phyloP scores from a whole-genome alignment of 2,888 invertebrate species.

The Eurytoma californica region DNA sequence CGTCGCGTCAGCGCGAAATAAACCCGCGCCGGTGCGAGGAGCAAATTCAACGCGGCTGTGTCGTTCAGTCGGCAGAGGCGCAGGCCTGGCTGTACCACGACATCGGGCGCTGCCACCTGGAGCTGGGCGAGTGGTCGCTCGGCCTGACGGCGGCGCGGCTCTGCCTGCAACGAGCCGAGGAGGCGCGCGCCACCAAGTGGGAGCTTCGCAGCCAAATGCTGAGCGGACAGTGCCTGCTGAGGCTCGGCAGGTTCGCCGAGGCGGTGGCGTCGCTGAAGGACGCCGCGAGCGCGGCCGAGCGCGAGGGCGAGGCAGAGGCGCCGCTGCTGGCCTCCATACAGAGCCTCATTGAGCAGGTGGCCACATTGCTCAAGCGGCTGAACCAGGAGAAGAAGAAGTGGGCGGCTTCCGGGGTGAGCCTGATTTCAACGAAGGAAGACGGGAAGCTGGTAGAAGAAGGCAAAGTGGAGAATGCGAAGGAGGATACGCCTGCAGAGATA shows the following conservation, averaged over 20 bases:
- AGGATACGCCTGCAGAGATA: too few species aligned
- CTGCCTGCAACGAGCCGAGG: conserved; percentile 61
- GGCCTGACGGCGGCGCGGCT: conserved; percentile 59
- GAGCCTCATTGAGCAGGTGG: conserved; percentile 62
- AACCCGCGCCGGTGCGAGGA: too few species aligned
- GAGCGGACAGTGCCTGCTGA: conserved; percentile 64
- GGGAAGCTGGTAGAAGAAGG: neutral
- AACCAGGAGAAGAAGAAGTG: conserved; percentile 10
- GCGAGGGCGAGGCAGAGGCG: conserved; percentile 57
- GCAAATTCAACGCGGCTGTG: too few species aligned
- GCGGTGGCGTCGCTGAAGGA: conserved; percentile 60
- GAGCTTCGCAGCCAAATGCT: conserved; percentile 64
- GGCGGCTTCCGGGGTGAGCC: neutral
- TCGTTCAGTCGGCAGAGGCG: conserved; percentile 56
- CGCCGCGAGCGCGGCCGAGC: conserved; percentile 58
- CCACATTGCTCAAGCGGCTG: conserved; percentile 44
- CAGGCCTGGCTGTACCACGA: conserved; percentile 64
- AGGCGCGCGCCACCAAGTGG: conserved; percentile 66
- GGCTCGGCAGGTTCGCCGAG: conserved; percentile 64
- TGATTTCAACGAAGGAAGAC: neutral
- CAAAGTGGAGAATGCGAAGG: neutral
- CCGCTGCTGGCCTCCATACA: conserved; percentile 62
- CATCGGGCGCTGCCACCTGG: conserved; percentile 67
- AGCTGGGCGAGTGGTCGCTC: conserved; percentile 59
- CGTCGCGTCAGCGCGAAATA: too few species aligned